Conservation (phyloP, 2,113 vertebrate species). For the Benthochromis sp. region DNA sequence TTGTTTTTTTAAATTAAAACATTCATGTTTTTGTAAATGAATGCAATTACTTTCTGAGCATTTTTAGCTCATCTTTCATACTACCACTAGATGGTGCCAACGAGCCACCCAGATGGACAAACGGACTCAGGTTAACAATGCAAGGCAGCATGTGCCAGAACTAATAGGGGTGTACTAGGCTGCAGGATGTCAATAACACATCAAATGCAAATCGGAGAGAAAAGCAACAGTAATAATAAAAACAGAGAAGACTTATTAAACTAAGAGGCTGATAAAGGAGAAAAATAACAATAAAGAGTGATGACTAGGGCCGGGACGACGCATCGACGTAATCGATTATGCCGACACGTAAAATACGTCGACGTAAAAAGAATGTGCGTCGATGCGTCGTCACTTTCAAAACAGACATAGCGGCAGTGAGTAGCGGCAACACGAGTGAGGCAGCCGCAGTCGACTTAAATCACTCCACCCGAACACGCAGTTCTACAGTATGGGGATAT, state of each 20-base stretch:
- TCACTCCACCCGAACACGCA: not conserved
- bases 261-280: not conserved
- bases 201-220: not conserved
- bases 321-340: not conserved
- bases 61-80: not conserved
- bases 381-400: not conserved
- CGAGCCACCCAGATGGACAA: not conserved
- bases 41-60: not conserved
- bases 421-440: not conserved
- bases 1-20: not conserved
- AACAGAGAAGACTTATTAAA: not conserved
- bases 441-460: not conserved
- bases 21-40: not conserved
- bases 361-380: not conserved
- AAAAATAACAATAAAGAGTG: not conserved
- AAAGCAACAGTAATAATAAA: not conserved
- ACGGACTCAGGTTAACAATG: not conserved
- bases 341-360: not conserved
- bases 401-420: not conserved
- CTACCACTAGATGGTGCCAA: constrained; percentile 41
- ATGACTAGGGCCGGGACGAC: not conserved
- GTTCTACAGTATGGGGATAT: not conserved
- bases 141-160: not conserved
- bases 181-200: constrained; percentile 7
- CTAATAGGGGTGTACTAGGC: constrained; percentile 17